phyloP scores from a whole-genome alignment of 2,113 vertebrate species.

The Caranx melampygus region DNA sequence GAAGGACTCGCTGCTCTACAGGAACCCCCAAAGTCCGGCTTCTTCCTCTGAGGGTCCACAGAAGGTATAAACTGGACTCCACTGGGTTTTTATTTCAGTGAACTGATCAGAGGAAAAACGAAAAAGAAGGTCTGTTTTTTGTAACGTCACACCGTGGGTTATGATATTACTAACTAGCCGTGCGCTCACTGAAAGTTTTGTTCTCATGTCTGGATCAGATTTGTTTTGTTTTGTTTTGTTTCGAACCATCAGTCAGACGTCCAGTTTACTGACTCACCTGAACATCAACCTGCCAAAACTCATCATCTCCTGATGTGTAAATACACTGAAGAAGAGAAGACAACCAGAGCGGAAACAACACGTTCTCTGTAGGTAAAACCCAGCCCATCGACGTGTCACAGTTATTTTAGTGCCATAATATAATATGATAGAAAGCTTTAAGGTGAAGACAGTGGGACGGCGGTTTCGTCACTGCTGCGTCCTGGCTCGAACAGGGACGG shows the following conservation, averaged over 20 bases:
- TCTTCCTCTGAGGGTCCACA: slow-evolving; percentile 73
- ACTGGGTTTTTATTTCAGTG: neutral
- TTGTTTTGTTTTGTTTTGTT: neutral
- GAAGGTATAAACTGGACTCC: slow-evolving; percentile 1
- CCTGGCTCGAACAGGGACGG: too few species aligned
- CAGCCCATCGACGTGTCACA: neutral
- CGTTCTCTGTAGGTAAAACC: neutral
- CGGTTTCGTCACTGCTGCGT: too few species aligned
- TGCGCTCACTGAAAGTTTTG: slow-evolving; percentile 5
- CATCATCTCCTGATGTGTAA: neutral
- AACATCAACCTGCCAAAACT: slow-evolving; percentile 7
- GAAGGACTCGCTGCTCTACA: slow-evolving; percentile 56
- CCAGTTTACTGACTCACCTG: neutral
- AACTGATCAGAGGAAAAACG: neutral
- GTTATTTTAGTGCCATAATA: too few species aligned
- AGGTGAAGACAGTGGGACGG: too few species aligned
- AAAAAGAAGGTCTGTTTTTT: neutral
- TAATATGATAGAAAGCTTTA: too few species aligned
- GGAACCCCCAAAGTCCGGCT: slow-evolving; percentile 74
- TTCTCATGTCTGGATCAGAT: neutral
- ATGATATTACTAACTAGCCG: neutral
- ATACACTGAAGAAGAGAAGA: slow-evolving; percentile 5
- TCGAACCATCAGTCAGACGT: neutral
- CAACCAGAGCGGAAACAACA: too few species aligned
- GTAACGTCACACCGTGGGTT: slow-evolving; percentile 3